Evolutionary conservation across 2,113 vertebrate species (phyloP).

Genomic region (Hyperoodon ampullatus): DNA sequence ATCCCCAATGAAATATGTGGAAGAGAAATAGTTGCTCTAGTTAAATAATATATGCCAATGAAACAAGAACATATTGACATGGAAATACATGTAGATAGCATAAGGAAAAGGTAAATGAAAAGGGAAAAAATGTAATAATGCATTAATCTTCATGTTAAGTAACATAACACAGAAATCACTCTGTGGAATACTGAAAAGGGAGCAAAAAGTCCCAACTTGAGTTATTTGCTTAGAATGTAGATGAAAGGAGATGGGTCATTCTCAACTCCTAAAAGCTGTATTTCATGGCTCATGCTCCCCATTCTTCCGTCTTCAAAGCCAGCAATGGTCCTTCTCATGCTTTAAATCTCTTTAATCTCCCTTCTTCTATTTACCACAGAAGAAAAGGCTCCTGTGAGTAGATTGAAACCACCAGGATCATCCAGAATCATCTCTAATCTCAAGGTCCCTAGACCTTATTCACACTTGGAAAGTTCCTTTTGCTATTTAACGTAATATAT

Average conservation of each 20-base stretch:
- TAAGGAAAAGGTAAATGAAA: background rate
- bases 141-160: background rate
- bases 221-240: background rate
- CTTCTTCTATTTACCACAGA: background rate
- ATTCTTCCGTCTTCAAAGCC: background rate
- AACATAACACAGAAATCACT: background rate
- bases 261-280: background rate
- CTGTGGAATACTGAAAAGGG: background rate
- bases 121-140: background rate
- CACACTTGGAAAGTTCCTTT: background rate
- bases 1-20: background rate
- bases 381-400: background rate
- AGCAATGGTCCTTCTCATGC: background rate
- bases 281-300: background rate
- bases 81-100: background rate
- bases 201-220: background rate
- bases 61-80: background rate
- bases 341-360: background rate
- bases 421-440: background rate
- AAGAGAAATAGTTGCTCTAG: background rate
- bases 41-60: background rate
- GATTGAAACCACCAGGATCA: background rate
- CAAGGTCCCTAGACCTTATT: background rate
- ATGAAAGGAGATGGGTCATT: background rate
- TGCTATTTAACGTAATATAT: background rate